Conservation (phyloP, 2,113 vertebrate species). For the Ptyas mucosa region DNA sequence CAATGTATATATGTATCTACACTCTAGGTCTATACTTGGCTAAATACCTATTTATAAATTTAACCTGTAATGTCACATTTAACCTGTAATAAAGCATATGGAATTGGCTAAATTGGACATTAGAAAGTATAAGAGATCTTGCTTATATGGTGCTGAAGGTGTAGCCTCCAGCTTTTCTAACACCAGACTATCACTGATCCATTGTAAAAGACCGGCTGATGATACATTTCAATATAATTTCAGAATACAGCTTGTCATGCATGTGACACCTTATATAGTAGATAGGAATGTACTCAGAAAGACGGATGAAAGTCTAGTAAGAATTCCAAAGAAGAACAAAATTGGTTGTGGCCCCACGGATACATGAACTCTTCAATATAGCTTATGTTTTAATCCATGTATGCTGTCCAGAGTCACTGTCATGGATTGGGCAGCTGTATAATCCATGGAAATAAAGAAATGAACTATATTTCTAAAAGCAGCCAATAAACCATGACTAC, state of each 20-base stretch:
- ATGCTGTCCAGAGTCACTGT: background rate
- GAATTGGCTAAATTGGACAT: background rate
- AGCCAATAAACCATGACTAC: background rate
- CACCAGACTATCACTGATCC: background rate
- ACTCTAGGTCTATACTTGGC: background rate
- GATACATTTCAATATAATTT: background rate
- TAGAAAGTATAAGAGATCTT: background rate
- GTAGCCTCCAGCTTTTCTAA: background rate
- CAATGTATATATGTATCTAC: background rate
- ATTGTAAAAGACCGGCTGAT: background rate
- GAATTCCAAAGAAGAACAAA: background rate
- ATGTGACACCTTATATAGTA: background rate
- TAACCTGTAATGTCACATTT: background rate
- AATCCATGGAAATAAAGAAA: background rate
- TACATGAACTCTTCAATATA: background rate
- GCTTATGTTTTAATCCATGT: background rate
- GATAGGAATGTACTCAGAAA: background rate
- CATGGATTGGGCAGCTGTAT: background rate
- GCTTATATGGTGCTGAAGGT: background rate
- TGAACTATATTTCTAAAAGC: background rate
- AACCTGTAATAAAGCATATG: constrained; percentile 9
- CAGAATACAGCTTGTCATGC: background rate
- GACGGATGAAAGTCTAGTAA: background rate
- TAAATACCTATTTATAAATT: background rate
- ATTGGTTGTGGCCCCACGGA: background rate